Evolutionary conservation across 2,888 invertebrate species (phyloP).

Genomic region (Pyrgus malvae): DNA sequence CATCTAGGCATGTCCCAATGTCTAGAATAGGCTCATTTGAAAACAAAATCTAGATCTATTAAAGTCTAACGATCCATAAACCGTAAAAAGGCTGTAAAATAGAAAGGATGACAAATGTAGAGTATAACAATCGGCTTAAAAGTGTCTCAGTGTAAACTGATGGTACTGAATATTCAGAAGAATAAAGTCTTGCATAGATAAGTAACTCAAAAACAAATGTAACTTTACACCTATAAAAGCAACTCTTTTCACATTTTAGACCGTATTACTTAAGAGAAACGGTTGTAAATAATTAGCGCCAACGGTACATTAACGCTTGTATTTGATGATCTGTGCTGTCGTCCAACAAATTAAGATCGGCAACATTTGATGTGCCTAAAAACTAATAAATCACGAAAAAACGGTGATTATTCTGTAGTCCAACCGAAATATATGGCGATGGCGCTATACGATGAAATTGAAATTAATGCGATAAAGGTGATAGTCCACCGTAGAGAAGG

Average conservation of each 20-base stretch:
- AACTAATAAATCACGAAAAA: conserved; percentile 59
- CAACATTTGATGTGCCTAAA: conserved; percentile 48
- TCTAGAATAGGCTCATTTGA: not conserved
- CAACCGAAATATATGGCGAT: conserved; percentile 34
- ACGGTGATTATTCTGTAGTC: conserved; percentile 57
- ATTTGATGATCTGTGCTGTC: conserved; percentile 25
- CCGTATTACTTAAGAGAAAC: conserved; percentile 2
- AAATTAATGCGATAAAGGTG: conserved; percentile 14
- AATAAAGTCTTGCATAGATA: conserved; percentile 16
- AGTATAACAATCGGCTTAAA: conserved; percentile 20
- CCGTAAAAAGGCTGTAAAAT: not conserved
- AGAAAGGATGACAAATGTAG: conserved; percentile 19
- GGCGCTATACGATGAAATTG: conserved; percentile 25
- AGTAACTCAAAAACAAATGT: conserved; percentile 13
- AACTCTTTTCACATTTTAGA: not conserved
- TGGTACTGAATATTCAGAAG: conserved; percentile 19
- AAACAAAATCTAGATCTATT: not conserved
- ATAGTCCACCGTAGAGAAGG: not conserved
- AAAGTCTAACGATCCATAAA: conserved; percentile 2
- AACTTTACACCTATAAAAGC: not conserved
- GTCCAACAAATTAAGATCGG: conserved; percentile 49
- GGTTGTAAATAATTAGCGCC: not conserved
- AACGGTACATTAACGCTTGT: conserved; percentile 6
- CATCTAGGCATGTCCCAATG: conserved; percentile 1
- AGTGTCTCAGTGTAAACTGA: conserved; percentile 21